These are phyloP conservation scores for Gopherus evgoodei DNA, from an alignment of 2,113 vertebrate genomes.

Conservation along the genomic window DNA sequence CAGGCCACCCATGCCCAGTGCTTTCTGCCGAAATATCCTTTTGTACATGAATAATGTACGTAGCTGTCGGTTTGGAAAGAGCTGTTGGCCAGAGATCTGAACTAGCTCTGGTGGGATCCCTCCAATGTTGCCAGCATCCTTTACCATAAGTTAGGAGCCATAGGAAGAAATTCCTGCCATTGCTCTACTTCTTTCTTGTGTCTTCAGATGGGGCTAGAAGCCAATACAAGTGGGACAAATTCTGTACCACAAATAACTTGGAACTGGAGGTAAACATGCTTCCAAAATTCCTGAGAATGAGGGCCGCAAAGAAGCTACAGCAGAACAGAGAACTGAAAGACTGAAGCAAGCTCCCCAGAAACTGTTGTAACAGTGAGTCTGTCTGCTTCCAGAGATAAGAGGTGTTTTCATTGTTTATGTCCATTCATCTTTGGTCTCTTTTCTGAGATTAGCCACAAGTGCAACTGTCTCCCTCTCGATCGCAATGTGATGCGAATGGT, in stretches of 20 bases:
- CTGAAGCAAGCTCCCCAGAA: neutral
- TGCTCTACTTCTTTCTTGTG: neutral
- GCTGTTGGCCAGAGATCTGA: neutral
- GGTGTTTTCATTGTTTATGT: neutral
- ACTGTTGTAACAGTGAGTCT: neutral
- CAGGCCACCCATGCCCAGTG: neutral
- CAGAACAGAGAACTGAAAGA: neutral
- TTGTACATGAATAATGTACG: neutral
- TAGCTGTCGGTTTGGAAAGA: conserved; percentile 15
- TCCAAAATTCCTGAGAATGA: neutral
- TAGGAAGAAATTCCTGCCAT: neutral
- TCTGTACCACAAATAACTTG: neutral
- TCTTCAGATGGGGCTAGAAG: neutral
- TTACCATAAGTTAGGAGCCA: neutral
- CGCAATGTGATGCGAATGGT: neutral
- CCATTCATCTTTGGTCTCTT: neutral
- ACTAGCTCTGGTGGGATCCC: conserved; percentile 25
- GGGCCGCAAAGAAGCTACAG: neutral
- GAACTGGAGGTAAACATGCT: neutral
- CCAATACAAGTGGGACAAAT: neutral
- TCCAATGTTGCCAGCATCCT: conserved; percentile 14
- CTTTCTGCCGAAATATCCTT: conserved; percentile 32
- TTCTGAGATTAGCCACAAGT: neutral
- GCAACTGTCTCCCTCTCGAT: too few relatives aligned
- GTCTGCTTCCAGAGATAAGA: neutral